Conservation (phyloP, 1,140 invertebrate genomes). For the Euwallacea similis region DNA sequence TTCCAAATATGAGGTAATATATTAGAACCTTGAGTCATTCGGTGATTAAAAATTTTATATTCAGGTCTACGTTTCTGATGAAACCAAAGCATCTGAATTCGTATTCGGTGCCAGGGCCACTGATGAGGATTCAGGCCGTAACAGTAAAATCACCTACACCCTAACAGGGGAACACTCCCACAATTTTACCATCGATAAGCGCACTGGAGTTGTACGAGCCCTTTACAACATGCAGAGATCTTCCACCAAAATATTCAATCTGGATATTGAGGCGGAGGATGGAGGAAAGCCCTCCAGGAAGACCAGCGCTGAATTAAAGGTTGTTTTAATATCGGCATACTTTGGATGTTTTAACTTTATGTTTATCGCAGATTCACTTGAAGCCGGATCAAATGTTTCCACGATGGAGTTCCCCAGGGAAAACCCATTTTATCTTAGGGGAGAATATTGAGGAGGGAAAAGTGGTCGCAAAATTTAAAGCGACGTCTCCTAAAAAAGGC, state of each 20-base stretch:
- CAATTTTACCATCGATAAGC: slow-evolving; percentile 74
- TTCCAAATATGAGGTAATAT: slow-evolving; percentile 61
- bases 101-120: slow-evolving; percentile 84
- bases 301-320: slow-evolving; percentile 67
- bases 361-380: slow-evolving; percentile 48
- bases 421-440: slow-evolving; percentile 71
- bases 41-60: not conserved
- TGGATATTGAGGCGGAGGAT: slow-evolving; percentile 75
- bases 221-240: slow-evolving; percentile 58
- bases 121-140: slow-evolving; percentile 77
- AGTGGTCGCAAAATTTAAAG: slow-evolving; percentile 70
- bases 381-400: slow-evolving; percentile 76
- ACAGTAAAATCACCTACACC: slow-evolving; percentile 77
- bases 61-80: slow-evolving; percentile 74
- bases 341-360: not conserved
- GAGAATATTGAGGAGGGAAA: slow-evolving; percentile 78
- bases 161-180: slow-evolving; percentile 76
- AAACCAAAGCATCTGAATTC: slow-evolving; percentile 74
- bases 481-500: slow-evolving; percentile 73
- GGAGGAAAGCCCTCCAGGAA: slow-evolving; percentile 65
- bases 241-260: slow-evolving; percentile 63
- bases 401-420: slow-evolving; percentile 66
- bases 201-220: slow-evolving; percentile 82
- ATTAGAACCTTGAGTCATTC: not conserved
- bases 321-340: slow-evolving; percentile 50